These are phyloP conservation scores for Campylorhamphus procurvoides DNA, from an alignment of 2,113 vertebrate species.

Conservation along the genomic window DNA sequence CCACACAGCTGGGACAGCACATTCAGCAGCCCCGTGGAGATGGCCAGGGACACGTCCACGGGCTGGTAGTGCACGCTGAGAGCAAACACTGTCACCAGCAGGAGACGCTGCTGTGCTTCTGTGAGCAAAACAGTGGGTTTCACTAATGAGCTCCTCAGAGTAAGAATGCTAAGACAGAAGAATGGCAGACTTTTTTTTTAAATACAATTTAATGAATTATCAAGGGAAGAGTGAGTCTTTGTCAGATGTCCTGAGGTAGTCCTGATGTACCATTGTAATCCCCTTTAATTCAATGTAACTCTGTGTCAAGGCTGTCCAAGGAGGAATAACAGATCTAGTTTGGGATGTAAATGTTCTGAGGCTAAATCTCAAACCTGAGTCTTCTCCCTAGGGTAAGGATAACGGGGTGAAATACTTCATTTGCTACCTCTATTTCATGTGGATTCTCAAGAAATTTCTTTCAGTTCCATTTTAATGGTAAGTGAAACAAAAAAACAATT, in stretches of 20 bases:
- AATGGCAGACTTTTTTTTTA: background rate
- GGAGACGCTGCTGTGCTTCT: conserved; percentile 97
- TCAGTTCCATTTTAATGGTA: background rate
- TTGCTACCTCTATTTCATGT: background rate
- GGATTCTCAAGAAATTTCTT: background rate
- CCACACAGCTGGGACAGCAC: conserved; percentile 95
- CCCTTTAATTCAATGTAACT: background rate
- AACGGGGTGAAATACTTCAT: background rate
- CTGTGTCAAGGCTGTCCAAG: background rate
- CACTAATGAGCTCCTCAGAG: background rate
- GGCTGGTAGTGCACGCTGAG: conserved; percentile 97
- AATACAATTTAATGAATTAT: background rate
- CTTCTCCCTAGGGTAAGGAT: background rate
- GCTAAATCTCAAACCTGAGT: background rate
- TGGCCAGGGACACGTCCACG: conserved; percentile 94
- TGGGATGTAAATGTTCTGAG: background rate
- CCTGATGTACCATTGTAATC: background rate
- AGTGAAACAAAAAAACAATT: background rate
- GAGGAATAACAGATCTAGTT: background rate
- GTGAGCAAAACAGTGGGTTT: background rate
- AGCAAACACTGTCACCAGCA: conserved; percentile 95
- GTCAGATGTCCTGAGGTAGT: background rate
- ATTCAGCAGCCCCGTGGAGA: conserved; percentile 93
- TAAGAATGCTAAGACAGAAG: background rate
- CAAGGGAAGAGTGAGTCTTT: background rate